Evolutionary conservation across 2,797 vertebrate species (phyloP).

Genomic region (Oreochromis mossambicus): DNA sequence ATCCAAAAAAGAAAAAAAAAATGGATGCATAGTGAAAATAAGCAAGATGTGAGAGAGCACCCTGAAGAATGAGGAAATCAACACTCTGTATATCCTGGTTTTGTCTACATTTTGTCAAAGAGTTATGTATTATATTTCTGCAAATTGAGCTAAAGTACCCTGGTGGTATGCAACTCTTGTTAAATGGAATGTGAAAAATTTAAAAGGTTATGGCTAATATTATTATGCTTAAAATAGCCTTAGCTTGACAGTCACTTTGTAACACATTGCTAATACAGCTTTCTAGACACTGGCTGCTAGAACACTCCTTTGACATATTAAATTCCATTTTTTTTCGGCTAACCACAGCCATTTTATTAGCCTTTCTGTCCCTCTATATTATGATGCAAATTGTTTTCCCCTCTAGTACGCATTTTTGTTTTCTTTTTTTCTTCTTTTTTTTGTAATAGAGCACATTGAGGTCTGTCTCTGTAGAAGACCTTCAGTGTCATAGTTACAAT

Average conservation of each 20-base stretch:
- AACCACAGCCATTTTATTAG: neutral
- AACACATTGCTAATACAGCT: neutral
- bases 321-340: neutral
- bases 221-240: neutral
- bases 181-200: neutral
- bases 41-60: neutral
- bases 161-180: neutral
- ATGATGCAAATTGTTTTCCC: neutral
- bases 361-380: neutral
- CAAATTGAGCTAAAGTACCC: neutral
- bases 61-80: neutral
- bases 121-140: neutral
- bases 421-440: neutral
- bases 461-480: neutral
- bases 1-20: neutral
- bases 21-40: neutral
- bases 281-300: neutral
- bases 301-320: neutral
- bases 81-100: neutral
- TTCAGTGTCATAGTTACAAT: neutral
- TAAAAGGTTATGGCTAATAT: neutral
- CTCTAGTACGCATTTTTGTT: neutral
- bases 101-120: neutral
- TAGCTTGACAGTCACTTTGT: neutral
- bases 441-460: neutral